Evolutionary conservation across 53 echinoderm and acorn worm species (phyloP).

Genomic region (Echinarachnius parma): DNA sequence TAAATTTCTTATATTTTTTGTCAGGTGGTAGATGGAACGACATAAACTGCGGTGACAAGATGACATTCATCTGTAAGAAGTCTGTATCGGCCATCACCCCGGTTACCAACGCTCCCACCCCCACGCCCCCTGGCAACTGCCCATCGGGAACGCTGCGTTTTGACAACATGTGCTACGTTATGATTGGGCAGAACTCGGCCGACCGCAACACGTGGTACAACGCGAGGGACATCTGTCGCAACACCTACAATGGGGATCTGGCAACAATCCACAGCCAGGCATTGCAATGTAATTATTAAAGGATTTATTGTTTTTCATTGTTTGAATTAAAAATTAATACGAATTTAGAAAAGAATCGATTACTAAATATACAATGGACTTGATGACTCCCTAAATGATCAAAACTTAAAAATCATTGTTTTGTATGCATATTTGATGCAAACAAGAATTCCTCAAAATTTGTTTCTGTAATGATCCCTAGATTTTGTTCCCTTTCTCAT

Average conservation of each 20-base stretch:
- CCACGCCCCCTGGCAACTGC: slow-evolving; percentile 69
- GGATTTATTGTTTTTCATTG: too few species aligned
- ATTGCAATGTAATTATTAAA: slow-evolving; percentile 64
- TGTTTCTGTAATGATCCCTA: too few species aligned
- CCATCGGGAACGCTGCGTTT: slow-evolving; percentile 48
- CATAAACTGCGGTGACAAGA: slow-evolving; percentile 79
- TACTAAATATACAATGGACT: too few species aligned
- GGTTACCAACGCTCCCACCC: slow-evolving; percentile 64
- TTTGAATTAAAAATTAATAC: too few species aligned
- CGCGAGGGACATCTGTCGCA: slow-evolving; percentile 66
- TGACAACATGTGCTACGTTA: slow-evolving; percentile 69
- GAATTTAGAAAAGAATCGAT: too few species aligned
- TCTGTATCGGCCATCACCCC: slow-evolving; percentile 37
- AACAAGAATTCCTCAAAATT: too few species aligned
- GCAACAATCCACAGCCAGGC: slow-evolving; percentile 69
- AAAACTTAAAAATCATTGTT: too few species aligned
- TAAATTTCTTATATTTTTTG: too few species aligned
- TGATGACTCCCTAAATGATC: too few species aligned
- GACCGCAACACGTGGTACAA: slow-evolving; percentile 74
- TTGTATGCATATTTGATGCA: too few species aligned
- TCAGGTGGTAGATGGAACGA: slow-evolving; percentile 82
- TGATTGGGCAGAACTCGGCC: slow-evolving; percentile 51
- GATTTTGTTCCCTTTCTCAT: too few species aligned
- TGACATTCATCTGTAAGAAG: slow-evolving; percentile 83
- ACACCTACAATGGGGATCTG: slow-evolving; percentile 34